phyloP scores from a whole-genome alignment of 2,888 invertebrate species.

The Amphipyra berbera region DNA sequence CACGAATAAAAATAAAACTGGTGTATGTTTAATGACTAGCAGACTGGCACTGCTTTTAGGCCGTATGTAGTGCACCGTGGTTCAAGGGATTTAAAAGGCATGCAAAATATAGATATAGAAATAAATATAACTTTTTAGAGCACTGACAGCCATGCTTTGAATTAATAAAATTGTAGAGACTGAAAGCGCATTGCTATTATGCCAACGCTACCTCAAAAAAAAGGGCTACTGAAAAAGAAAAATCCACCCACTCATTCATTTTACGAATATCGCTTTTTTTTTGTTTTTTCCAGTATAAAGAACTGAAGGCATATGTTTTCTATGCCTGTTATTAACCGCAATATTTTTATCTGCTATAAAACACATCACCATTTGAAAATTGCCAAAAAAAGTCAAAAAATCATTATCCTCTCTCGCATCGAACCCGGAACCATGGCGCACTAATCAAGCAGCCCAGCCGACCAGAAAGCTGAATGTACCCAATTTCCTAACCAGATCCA shows the following conservation, averaged over 20 bases:
- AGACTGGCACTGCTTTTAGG: too few relatives aligned
- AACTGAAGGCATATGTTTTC: too few relatives aligned
- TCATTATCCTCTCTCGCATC: slow-evolving; percentile 39
- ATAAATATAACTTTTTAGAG: neutral
- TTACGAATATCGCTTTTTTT: too few relatives aligned
- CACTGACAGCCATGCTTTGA: neutral
- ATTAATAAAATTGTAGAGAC: neutral
- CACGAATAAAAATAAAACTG: slow-evolving; percentile 33
- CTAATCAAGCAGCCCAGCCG: slow-evolving; percentile 71
- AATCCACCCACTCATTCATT: too few relatives aligned
- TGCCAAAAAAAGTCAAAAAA: slow-evolving; percentile 21
- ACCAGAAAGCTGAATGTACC: slow-evolving; percentile 78
- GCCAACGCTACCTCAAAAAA: too few relatives aligned
- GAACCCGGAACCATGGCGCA: slow-evolving; percentile 65
- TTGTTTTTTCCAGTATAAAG: too few relatives aligned
- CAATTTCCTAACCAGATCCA: slow-evolving; percentile 84
- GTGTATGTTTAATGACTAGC: slow-evolving; percentile 25
- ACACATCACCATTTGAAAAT: slow-evolving; percentile 6
- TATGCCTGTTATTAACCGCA: neutral
- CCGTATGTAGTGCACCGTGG: neutral
- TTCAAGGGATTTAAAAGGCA: slow-evolving; percentile 16
- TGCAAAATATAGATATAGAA: neutral
- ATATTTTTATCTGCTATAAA: neutral
- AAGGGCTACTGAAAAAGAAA: too few relatives aligned
- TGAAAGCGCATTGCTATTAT: too few relatives aligned